These are phyloP conservation scores for Hestina assimilis DNA, from an alignment of 1,140 invertebrate genomes.

Conservation along the genomic window DNA sequence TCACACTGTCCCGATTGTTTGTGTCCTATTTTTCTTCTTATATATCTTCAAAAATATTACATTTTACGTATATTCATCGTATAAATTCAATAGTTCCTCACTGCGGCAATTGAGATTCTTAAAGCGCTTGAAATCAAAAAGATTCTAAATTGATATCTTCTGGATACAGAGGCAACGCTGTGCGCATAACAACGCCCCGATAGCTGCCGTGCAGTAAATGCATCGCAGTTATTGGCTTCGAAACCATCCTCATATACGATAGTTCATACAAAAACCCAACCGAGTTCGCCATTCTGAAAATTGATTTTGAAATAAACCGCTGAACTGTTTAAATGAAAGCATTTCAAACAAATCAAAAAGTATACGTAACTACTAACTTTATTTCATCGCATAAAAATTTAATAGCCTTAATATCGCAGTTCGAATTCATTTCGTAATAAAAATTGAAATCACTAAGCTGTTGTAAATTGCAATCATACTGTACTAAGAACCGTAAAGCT, in stretches of 20 bases:
- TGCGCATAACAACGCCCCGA: slow-evolving; percentile 42
- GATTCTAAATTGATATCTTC: slow-evolving; percentile 41
- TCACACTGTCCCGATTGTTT: no score
- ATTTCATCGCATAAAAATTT: not conserved
- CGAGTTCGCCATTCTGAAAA: slow-evolving; percentile 2
- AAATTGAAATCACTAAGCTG: slow-evolving; percentile 16
- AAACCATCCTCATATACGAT: slow-evolving; percentile 16
- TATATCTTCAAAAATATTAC: no score
- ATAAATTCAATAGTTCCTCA: slow-evolving; percentile 15
- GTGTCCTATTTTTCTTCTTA: no score
- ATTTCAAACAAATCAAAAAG: not conserved
- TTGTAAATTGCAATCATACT: slow-evolving; percentile 20
- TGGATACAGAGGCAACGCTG: slow-evolving; percentile 38
- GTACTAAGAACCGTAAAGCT: slow-evolving; percentile 14
- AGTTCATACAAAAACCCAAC: slow-evolving; percentile 14
- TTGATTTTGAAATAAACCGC: slow-evolving; percentile 2
- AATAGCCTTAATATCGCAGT: not conserved
- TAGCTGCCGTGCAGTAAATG: slow-evolving; percentile 34
- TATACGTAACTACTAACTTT: not conserved
- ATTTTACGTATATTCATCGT: not conserved
- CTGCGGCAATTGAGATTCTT: slow-evolving; percentile 21
- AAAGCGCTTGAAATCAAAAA: slow-evolving; percentile 15
- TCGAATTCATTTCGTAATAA: slow-evolving; percentile 1
- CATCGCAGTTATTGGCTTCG: slow-evolving; percentile 37
- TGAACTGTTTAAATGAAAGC: not conserved